Conservation (phyloP, 2,797 vertebrate genomes). For the Coracias cyanogaster region DNA sequence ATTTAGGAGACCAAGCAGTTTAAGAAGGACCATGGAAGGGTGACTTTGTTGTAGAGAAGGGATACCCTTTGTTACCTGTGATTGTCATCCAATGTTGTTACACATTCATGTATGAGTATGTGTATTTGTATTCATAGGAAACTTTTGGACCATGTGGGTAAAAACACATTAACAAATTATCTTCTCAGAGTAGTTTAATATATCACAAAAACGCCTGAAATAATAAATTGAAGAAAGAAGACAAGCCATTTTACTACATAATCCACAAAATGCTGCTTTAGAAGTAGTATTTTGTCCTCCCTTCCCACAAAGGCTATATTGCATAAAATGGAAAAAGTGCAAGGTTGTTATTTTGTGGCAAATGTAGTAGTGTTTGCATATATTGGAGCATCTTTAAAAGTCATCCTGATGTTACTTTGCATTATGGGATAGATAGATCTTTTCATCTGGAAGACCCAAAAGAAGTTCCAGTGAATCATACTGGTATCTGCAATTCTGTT, state of each 20-base stretch:
- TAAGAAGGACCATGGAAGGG: neutral
- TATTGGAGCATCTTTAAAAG: neutral
- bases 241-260: neutral
- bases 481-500: neutral
- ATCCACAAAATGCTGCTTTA: neutral
- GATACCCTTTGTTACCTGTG: neutral
- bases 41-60: neutral
- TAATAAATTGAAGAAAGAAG: neutral
- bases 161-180: neutral
- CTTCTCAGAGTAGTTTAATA: neutral
- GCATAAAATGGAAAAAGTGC: neutral
- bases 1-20: neutral
- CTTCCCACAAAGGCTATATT: neutral
- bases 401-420: neutral
- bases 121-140: neutral
- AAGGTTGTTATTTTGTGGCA: neutral
- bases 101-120: neutral
- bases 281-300: neutral
- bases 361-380: neutral
- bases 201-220: neutral
- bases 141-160: neutral
- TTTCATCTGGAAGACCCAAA: neutral
- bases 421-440: neutral
- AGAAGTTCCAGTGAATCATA: neutral
- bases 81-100: neutral